Base-by-base conservation (phyloP, 2,113 vertebrate genomes). In the Etia nguti region DNA sequence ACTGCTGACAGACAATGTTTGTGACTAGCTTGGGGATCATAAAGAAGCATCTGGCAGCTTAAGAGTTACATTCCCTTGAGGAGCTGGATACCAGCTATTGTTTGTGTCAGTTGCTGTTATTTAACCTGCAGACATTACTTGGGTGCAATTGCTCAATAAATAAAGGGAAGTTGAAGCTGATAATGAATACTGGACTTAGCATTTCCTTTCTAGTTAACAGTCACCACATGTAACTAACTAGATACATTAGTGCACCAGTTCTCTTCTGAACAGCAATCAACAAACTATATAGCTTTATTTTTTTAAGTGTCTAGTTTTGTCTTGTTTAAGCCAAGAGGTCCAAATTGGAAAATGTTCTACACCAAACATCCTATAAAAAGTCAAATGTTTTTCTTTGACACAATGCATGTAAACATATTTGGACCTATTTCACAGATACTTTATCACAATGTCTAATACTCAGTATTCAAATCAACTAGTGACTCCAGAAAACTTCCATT, bases 221-320 rank as follows among this genome's bases (percentile, higher is more conserved):
- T 77, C 26, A 77, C 68, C 22, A 11, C 15, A 29, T 73, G 60
- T 38, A 73, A 46, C 26, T 7, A 48, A 73, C 26, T 73, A 0
- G 41, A 73, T 48, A 73, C 0, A 0, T 73, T 15, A 77, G 1
- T 31, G 43, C 26, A 29, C 43, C 43, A 18, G 5, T 26, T 75
- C 41, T 77, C 26, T 77, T 77, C 22, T 73, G 68, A 73, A 73
- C 0, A 73, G 15, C 15, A 73, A 73, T 48, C 38, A 29, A 46
- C 15, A 73, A 73, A 73, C 68, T 46, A 73, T 0, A 48, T 43
- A 77, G 0, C 24, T 48, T 75, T 20, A 29, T 26, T 75, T 75
- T 75, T 20, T 75, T 75, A 48, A 11, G 0, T 29, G 22, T 29
- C 68, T 0, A 73, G 15, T 73, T 73, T 75, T 75, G 24, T 31